phyloP scores from a whole-genome alignment of 2,797 vertebrate species.

The Eulemur mongoz region DNA sequence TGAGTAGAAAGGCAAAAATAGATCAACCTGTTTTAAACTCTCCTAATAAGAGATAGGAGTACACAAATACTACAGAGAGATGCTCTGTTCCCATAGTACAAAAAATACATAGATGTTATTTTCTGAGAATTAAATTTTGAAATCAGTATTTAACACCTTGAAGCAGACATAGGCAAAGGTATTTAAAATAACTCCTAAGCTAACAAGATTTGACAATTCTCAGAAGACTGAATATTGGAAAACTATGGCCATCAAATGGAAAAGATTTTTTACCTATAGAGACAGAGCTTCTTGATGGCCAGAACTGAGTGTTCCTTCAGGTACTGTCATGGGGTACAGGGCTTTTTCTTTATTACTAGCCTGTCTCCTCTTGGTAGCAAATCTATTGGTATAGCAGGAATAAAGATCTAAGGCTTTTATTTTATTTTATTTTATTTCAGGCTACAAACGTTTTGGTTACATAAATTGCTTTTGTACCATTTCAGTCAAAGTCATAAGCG shows the following conservation, averaged over 20 bases:
- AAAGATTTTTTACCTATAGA: not conserved
- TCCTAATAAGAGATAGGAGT: not conserved
- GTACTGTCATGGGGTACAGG: rapidly evolving
- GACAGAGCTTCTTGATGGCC: not conserved
- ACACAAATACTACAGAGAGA: not conserved
- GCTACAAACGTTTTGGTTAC: no score
- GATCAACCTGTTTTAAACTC: not conserved
- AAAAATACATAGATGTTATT: not conserved
- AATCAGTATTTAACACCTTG: not conserved
- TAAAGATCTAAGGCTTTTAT: not conserved
- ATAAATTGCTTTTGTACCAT: no score
- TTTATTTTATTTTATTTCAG: no score
- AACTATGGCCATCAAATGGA: not conserved
- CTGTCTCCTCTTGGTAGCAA: not conserved
- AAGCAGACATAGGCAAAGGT: not conserved
- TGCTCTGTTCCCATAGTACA: not conserved
- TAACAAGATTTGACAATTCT: not conserved
- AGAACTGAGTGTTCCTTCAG: not conserved
- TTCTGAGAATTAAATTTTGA: not conserved
- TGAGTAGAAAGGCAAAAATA: not conserved
- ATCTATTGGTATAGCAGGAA: not conserved
- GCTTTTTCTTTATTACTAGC: not conserved
- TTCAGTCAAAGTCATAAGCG: no score
- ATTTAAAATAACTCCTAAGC: not conserved
- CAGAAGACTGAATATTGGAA: not conserved